These are phyloP conservation scores for Cactoblastis cactorum DNA, from an alignment of 2,888 invertebrate species.

Conservation along the genomic window DNA sequence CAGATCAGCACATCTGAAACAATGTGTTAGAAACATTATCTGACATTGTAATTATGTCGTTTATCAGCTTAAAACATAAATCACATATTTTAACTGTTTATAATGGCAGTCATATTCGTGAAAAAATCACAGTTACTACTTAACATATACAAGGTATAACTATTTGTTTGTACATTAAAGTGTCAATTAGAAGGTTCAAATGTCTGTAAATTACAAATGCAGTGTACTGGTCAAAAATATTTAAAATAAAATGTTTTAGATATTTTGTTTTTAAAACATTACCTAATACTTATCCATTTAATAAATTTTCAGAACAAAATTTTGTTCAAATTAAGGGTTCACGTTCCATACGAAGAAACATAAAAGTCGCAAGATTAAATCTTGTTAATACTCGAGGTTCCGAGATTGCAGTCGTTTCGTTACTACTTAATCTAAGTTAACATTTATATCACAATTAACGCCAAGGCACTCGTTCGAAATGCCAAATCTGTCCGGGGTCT, in stretches of 20 bases:
- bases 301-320: too few relatives aligned
- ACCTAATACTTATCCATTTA: too few relatives aligned
- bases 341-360: background rate
- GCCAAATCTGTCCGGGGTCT: slow-evolving; percentile 83
- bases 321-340: slow-evolving; percentile 9
- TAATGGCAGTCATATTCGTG: background rate
- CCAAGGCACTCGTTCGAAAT: slow-evolving; percentile 84
- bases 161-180: background rate
- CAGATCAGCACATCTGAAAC: too few relatives aligned
- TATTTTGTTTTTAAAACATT: too few relatives aligned
- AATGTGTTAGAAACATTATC: too few relatives aligned
- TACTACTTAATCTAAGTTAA: slow-evolving; percentile 17
- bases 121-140: slow-evolving; percentile 17
- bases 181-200: background rate
- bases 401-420: slow-evolving; percentile 3
- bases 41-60: too few relatives aligned
- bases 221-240: too few relatives aligned
- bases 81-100: background rate
- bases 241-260: too few relatives aligned
- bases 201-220: too few relatives aligned
- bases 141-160: slow-evolving; percentile 4
- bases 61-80: too few relatives aligned
- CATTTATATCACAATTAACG: slow-evolving; percentile 55
- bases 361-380: slow-evolving; percentile 10
- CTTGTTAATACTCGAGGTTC: slow-evolving; percentile 12